These are phyloP conservation scores for Standfussiana lucernea DNA, from an alignment of 2,888 invertebrate genomes.

Conservation along the genomic window DNA sequence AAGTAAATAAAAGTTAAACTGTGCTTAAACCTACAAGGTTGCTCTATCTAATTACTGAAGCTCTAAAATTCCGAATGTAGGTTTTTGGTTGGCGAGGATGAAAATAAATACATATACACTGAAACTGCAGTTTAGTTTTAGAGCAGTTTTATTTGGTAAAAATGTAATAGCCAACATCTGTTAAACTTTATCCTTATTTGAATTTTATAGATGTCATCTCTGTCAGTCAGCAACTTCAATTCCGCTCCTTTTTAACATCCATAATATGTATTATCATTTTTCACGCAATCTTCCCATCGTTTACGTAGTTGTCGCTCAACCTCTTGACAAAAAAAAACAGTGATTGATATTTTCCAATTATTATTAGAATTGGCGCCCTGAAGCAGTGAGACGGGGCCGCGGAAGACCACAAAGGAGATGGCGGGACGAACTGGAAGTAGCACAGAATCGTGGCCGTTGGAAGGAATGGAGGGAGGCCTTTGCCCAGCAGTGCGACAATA, in stretches of 20 bases:
- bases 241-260: neutral
- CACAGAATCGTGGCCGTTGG: too few species aligned
- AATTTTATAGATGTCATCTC: neutral
- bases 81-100: conserved; percentile 12
- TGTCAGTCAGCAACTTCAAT: neutral
- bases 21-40: conserved; percentile 50
- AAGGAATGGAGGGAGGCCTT: too few species aligned
- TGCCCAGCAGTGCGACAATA: too few species aligned
- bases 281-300: too few species aligned
- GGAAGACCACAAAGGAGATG: too few species aligned
- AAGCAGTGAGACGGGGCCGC: too few species aligned
- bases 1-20: conserved; percentile 58
- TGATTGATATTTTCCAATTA: too few species aligned
- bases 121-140: conserved; percentile 1
- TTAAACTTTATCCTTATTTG: neutral
- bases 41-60: conserved; percentile 46
- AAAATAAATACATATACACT: conserved; percentile 13
- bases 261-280: neutral
- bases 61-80: conserved; percentile 24
- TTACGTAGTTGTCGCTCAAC: neutral
- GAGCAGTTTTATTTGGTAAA: neutral
- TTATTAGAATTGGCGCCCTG: too few species aligned
- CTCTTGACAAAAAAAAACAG: neutral
- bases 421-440: too few species aligned
- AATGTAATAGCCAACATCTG: neutral